These are phyloP conservation scores for Ochlodes sylvanus DNA, from an alignment of 2,888 invertebrate species.

Conservation along the genomic window DNA sequence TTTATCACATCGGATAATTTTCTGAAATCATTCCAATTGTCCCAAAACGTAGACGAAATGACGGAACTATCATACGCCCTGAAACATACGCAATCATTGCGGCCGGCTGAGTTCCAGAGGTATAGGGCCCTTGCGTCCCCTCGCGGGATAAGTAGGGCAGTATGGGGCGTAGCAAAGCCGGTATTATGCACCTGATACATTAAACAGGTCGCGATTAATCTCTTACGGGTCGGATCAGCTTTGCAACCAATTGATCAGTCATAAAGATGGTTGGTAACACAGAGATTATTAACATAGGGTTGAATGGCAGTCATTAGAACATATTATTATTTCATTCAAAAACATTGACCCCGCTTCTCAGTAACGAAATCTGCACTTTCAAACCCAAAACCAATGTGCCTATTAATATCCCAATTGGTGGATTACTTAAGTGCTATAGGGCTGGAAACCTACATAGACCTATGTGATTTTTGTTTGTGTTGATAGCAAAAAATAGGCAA, in stretches of 20 bases:
- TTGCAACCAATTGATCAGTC: not conserved
- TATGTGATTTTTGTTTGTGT: too few relatives aligned
- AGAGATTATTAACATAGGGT: not conserved
- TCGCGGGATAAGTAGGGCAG: conserved; percentile 46
- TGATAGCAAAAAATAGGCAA: too few relatives aligned
- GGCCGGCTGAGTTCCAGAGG: conserved; percentile 43
- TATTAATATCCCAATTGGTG: too few relatives aligned
- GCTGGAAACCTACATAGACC: too few relatives aligned
- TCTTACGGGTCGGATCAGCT: not conserved
- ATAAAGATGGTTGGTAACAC: not conserved
- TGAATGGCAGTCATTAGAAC: not conserved
- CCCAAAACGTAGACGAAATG: not conserved
- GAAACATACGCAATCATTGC: conserved; percentile 44
- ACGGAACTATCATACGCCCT: not conserved
- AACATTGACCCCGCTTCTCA: not conserved
- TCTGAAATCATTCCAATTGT: too few relatives aligned
- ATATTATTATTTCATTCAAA: not conserved
- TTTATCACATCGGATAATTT: too few relatives aligned
- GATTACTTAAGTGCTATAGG: too few relatives aligned
- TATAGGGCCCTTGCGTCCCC: conserved; percentile 40
- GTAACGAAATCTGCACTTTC: not conserved
- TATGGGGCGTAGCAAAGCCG: conserved; percentile 44
- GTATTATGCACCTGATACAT: conserved; percentile 42
- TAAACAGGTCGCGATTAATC: conserved; percentile 38
- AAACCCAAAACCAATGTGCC: too few relatives aligned